Evolutionary conservation across 2,888 invertebrate genomes (phyloP).

Genomic region (Drosophila neutralis): DNA sequence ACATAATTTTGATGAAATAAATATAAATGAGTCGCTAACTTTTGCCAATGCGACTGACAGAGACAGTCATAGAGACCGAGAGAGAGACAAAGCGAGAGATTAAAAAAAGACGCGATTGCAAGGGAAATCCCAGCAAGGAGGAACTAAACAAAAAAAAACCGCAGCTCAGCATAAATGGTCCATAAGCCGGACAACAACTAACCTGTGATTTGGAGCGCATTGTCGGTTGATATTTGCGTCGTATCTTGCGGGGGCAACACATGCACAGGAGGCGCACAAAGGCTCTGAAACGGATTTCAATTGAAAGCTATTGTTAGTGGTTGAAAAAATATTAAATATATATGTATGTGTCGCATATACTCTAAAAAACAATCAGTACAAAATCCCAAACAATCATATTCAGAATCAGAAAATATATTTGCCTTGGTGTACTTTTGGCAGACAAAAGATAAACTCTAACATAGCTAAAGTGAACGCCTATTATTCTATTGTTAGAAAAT

Average conservation of each 20-base stretch:
- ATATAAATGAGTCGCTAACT: conserved; percentile 26
- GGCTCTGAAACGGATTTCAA: conserved; percentile 89
- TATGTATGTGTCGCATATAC: neutral
- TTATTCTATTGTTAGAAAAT: neutral
- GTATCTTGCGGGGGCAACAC: conserved; percentile 93
- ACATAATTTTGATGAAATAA: conserved; percentile 38
- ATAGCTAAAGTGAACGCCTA: neutral
- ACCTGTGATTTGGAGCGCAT: conserved; percentile 95
- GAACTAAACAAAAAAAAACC: conserved; percentile 26
- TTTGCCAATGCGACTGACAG: conserved; percentile 15
- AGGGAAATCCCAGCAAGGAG: conserved; percentile 34
- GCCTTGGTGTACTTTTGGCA: neutral
- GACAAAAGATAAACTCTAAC: no score
- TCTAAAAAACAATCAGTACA: neutral
- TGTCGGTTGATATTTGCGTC: conserved; percentile 93
- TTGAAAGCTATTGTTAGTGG: conserved; percentile 1
- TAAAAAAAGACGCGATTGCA: conserved; percentile 18
- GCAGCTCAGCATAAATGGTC: conserved; percentile 23
- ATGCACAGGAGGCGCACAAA: conserved; percentile 96
- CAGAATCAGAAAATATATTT: neutral
- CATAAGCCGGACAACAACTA: conserved; percentile 74
- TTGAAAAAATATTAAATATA: neutral
- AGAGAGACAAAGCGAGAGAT: neutral
- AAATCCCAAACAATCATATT: neutral
- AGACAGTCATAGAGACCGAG: conserved; percentile 8